A percentile compares a stretch with the other conserved stretches of the same genome.
These are phyloP conservation scores for Hyposmocoma kahamanoa DNA, from an alignment of 1,140 invertebrate species.

Conservation along the genomic window DNA sequence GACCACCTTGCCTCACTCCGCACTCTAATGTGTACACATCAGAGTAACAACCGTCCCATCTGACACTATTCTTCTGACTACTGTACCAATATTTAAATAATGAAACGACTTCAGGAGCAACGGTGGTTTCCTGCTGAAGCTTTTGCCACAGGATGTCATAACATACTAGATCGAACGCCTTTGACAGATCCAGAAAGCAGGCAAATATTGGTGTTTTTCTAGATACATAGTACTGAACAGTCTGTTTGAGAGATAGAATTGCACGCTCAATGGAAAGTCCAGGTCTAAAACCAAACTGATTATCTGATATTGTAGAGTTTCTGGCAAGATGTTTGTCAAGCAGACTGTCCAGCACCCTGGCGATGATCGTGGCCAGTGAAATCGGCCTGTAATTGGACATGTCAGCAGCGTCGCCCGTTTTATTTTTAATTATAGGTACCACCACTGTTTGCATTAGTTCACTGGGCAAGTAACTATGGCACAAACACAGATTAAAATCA, in stretches of 20 bases:
- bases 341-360: not conserved
- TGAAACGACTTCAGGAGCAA: not conserved
- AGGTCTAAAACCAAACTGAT: not conserved
- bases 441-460: not conserved
- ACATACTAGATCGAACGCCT: not conserved
- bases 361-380: not conserved
- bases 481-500: not conserved
- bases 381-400: not conserved
- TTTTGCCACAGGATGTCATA: slow-evolving; percentile 2
- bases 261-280: not conserved
- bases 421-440: not conserved
- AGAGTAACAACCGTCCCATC: not conserved
- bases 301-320: not conserved
- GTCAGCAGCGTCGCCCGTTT: not conserved
- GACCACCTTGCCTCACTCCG: slow-evolving; percentile 5
- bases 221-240: not conserved
- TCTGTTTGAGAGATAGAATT: not conserved
- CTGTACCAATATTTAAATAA: slow-evolving; percentile 5
- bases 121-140: not conserved
- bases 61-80: slow-evolving; percentile 1
- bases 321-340: not conserved
- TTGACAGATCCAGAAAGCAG: not conserved
- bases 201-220: not conserved
- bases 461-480: not conserved
- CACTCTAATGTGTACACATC: not conserved